Evolutionary conservation across 1,140 invertebrate species (phyloP).

Genomic region (Octopus sinensis): DNA sequence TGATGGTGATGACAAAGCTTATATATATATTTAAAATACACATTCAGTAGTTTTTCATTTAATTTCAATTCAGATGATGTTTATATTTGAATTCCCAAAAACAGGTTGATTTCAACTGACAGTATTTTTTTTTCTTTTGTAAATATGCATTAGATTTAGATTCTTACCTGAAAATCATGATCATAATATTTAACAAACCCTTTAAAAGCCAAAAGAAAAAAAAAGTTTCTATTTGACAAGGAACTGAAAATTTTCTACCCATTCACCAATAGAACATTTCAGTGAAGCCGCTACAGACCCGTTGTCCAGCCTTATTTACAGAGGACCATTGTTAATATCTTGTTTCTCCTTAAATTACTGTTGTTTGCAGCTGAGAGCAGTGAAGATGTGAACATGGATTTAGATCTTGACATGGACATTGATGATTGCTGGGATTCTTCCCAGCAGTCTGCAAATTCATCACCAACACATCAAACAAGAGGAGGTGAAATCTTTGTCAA

Average conservation of each 20-base stretch:
- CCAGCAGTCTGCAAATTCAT: not conserved
- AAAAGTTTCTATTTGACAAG: not conserved
- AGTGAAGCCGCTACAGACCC: not conserved
- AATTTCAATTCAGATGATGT: too few relatives aligned
- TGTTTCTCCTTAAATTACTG: not conserved
- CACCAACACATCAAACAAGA: not conserved
- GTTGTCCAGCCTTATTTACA: not conserved
- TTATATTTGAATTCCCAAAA: too few relatives aligned
- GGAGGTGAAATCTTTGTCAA: not conserved
- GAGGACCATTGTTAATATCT: not conserved
- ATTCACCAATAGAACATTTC: not conserved
- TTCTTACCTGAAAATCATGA: not conserved
- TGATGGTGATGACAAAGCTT: too few relatives aligned
- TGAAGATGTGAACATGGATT: not conserved
- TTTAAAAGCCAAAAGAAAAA: not conserved
- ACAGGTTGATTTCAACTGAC: too few relatives aligned
- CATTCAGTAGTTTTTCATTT: too few relatives aligned
- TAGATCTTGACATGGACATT: slow-evolving; percentile 6
- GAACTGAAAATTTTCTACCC: not conserved
- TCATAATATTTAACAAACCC: not conserved
- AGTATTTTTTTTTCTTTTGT: too few relatives aligned
- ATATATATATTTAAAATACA: too few relatives aligned
- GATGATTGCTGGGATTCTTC: not conserved
- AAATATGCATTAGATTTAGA: too few relatives aligned
- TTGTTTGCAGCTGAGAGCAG: slow-evolving; percentile 6